Evolutionary conservation across 2,888 invertebrate species (phyloP).

Genomic region (Zonitis immaculata): DNA sequence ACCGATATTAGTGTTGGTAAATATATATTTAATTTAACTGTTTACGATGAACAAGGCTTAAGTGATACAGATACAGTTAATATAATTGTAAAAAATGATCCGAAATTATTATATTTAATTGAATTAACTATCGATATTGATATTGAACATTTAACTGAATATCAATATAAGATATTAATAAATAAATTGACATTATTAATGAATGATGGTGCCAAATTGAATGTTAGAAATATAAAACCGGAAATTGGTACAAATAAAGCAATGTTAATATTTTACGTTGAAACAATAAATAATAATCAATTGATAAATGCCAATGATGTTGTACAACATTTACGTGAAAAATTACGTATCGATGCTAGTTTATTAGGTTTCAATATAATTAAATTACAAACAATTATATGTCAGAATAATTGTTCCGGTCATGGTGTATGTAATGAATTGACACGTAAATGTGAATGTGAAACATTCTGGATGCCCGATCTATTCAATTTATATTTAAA

Average conservation of each 20-base stretch:
- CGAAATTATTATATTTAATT: conserved; percentile 67
- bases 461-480: conserved; percentile 93
- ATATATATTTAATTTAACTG: conserved; percentile 85
- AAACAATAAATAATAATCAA: conserved; percentile 42
- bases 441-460: conserved; percentile 80
- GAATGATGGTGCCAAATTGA: conserved; percentile 66
- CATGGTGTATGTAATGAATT: conserved; percentile 86
- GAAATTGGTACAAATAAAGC: conserved; percentile 52
- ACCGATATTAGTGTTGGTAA: conserved; percentile 81
- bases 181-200: conserved; percentile 77
- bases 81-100: conserved; percentile 76
- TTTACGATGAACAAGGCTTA: conserved; percentile 85
- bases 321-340: conserved; percentile 62
- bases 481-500: conserved; percentile 42
- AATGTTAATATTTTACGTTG: conserved; percentile 50
- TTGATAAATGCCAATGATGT: conserved; percentile 59
- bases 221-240: conserved; percentile 49
- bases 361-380: conserved; percentile 68
- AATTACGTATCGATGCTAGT: conserved; percentile 65
- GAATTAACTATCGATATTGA: conserved; percentile 78
- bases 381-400: conserved; percentile 76
- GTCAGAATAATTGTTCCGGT: conserved; percentile 89
- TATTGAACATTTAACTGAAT: conserved; percentile 61
- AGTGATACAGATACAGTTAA: conserved; percentile 78
- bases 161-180: conserved; percentile 70